Conservation (phyloP, 1,140 invertebrate species). For the Latrodectus geometricus region DNA sequence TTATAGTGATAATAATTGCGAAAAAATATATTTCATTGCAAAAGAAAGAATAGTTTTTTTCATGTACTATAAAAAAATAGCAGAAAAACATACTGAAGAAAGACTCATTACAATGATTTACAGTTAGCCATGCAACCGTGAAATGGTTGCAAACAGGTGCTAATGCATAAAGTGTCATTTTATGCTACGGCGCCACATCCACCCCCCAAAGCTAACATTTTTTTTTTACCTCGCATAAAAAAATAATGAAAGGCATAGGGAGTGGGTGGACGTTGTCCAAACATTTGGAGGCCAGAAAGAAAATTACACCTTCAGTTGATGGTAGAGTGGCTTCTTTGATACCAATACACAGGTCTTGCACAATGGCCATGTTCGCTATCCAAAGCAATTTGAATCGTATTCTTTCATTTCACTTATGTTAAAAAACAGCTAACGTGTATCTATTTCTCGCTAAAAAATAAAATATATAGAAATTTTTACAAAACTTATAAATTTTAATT, state of each 20-base stretch:
- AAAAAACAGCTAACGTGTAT: too few species aligned
- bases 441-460: too few species aligned
- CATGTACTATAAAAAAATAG: too few species aligned
- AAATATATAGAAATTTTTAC: too few species aligned
- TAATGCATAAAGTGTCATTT: constrained; percentile 52
- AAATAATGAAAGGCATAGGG: background rate
- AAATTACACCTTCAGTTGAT: constrained; percentile 14
- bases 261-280: constrained; percentile 26
- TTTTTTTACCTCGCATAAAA: constrained; percentile 18
- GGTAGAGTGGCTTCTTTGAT: constrained; percentile 11
- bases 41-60: too few species aligned
- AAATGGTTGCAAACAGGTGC: constrained; percentile 52
- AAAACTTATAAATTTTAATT: too few species aligned
- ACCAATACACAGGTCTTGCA: background rate
- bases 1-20: too few species aligned
- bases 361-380: constrained; percentile 29
- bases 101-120: constrained; percentile 52
- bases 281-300: constrained; percentile 29
- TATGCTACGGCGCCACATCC: constrained; percentile 21
- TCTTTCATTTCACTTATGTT: too few species aligned
- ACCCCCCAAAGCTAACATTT: background rate
- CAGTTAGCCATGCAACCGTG: constrained; percentile 41
- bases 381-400: constrained; percentile 20
- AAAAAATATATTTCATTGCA: too few species aligned
- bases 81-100: background rate